phyloP scores from a whole-genome alignment of 2,113 vertebrate species.

The Indri indri region DNA sequence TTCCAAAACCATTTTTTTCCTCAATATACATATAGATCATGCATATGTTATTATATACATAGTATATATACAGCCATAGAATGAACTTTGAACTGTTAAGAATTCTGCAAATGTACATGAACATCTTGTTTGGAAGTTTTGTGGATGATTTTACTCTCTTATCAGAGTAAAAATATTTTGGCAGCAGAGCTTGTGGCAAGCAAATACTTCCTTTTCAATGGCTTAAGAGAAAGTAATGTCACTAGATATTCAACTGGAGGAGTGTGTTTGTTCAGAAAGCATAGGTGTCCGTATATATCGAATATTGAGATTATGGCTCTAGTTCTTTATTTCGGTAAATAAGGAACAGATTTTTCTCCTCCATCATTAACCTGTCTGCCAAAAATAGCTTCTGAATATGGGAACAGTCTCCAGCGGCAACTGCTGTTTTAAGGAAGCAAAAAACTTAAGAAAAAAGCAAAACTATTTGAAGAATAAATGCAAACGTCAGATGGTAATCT shows the following conservation, averaged over 20 bases:
- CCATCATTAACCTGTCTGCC: background rate
- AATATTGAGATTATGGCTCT: background rate
- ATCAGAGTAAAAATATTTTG: slow-evolving; percentile 1
- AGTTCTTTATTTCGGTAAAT: background rate
- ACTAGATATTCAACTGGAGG: background rate
- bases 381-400: background rate
- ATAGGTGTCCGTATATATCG: background rate
- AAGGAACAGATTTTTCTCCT: slow-evolving; percentile 16
- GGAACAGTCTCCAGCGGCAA: background rate
- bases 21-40: background rate
- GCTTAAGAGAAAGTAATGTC: background rate
- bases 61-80: background rate
- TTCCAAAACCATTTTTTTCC: background rate
- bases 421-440: background rate
- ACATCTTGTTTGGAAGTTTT: background rate
- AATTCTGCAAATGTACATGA: background rate
- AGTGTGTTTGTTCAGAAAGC: background rate
- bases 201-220: background rate
- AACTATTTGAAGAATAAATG: background rate
- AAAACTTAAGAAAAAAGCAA: background rate
- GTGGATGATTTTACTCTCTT: background rate
- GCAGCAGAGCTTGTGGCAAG: background rate
- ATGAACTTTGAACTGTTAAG: background rate
- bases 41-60: background rate
- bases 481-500: background rate